These are phyloP conservation scores for Geodia barretti DNA, from an alignment of 37 sponge, comb jelly and placozoan species.

Conservation along the genomic window DNA sequence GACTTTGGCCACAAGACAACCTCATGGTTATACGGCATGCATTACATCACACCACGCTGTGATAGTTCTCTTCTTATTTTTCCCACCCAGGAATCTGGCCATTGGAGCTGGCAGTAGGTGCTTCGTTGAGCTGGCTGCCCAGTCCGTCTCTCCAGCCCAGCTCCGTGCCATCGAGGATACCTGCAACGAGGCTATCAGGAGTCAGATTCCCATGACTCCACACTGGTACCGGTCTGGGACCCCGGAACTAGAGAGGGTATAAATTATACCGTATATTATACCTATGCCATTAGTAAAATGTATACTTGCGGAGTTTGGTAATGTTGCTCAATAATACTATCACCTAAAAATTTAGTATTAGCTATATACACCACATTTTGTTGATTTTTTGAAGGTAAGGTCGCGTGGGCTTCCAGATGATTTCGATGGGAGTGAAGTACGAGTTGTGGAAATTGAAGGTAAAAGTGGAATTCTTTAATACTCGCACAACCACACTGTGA, in stretches of 20 bases:
- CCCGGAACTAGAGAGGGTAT: slow-evolving; percentile 70
- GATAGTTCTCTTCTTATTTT: too few relatives aligned
- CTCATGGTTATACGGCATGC: slow-evolving; percentile 69
- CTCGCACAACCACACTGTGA: too few relatives aligned
- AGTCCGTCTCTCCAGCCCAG: slow-evolving; percentile 46
- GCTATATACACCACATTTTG: too few relatives aligned
- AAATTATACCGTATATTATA: too few relatives aligned
- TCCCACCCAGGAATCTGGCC: slow-evolving; percentile 59
- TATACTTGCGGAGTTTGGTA: too few relatives aligned
- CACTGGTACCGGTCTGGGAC: slow-evolving; percentile 50
- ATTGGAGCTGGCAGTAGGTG: slow-evolving; percentile 67
- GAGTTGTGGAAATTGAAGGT: slow-evolving; percentile 95
- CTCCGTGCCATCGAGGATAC: slow-evolving; percentile 56
- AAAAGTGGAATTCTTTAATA: too few relatives aligned
- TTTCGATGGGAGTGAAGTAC: slow-evolving; percentile 76
- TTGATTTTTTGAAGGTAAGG: slow-evolving; percentile 54
- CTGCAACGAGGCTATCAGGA: slow-evolving; percentile 69
- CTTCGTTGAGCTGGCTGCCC: slow-evolving; percentile 72
- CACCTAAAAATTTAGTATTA: too few relatives aligned
- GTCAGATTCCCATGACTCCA: slow-evolving; percentile 58
- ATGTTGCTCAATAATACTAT: too few relatives aligned
- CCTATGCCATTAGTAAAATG: too few relatives aligned
- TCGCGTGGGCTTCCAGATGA: slow-evolving; percentile 94
- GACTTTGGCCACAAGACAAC: slow-evolving; percentile 84
- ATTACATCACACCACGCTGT: neutral